Evolutionary conservation across 1,140 invertebrate genomes (phyloP), one percentile per base, ranked within the genome.

Genomic region (Pogonomyrmex barbatus): DNA sequence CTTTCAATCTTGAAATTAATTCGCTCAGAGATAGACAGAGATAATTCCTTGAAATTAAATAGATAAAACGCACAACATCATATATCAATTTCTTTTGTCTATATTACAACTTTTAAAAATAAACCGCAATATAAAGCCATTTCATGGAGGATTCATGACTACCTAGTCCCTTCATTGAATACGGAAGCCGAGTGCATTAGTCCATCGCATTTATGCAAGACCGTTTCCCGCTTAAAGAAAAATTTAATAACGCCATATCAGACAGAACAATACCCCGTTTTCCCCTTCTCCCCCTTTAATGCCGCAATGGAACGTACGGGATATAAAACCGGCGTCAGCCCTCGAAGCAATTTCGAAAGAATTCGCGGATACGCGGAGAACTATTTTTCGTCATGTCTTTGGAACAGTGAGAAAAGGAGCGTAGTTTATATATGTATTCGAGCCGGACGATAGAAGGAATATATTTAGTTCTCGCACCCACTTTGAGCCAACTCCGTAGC

Each of bases 381-480:
- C 47, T 60, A 65, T 62, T 70, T 30, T 33, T 79, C 50, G 52
- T 8, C 42, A 62, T 63, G 60, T 89, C 83, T 77, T 83, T 14
- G 54, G 24, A 39, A 76, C 33, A 82, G 17, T 10, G 58, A 67
- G 82, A 83, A 89, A 87, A 86, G 77, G 85, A 82, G 70, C 42
- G 63, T 62, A 54, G 77, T 71, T 70, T 71, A 89, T 89, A 71
- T 36, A 50, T 50, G 24, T 68, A 50, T 78, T 47, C 52, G 76
- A 76, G 62, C 79, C 68, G 58, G 75, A 89, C 39, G 73, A 84
- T 73, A 85, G 76, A 42, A 58, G 54, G 81, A 85, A 78, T 73
- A 86, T 90, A 90, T 90, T 90, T 90, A 90, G 88, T 90, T 90
- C 88, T 90, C 88, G 89, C 89, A 86, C 89, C 88, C 86, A 90